Base-by-base conservation (phyloP, 2,888 invertebrate species). In the Crematogaster levior region DNA sequence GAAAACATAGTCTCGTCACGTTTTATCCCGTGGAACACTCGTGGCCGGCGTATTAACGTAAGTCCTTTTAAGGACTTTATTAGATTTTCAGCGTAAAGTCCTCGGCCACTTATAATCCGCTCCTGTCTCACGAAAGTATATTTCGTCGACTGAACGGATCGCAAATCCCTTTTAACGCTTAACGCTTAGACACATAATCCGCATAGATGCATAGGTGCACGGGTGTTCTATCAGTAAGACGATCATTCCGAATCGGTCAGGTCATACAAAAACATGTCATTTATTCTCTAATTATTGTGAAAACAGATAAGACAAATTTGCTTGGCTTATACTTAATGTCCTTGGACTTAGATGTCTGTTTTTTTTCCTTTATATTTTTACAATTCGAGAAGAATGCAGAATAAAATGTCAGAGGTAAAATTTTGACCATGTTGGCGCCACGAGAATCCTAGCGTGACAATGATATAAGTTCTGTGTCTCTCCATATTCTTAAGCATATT, bases 11-110 rank as follows among this genome's bases (percentile, higher is more conserved):
- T 85, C 81, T 68, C 80, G 63, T 74, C 63, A 12, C 77, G 24
- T 66, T 75, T 88, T 84, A 89, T 85, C 82, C 65, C 70, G 80
- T 68, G 60, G 85, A 84, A 85, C 81, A 83, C 83, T 60, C 85
- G 83, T 87, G 87, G 87, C 84, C 82, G 82, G 81, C 83, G 89
- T 88, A 88, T 89, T 87, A 88, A 87, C 86, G 87, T 89, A 86
- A 88, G 84, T 83, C 88, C 87, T 87, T 87, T 88, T 89, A 87
- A 82, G 87, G 89, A 87, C 84, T 88, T 88, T 88, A 88, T 88
- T 89, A 88, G 88, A 88, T 89, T 88, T 87, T 65, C 89, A 84
- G 56, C 87, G 82, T 66, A 88, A 89, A 87, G 88, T 86, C 89
- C 77, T 80, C 87, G 80, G 83, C 89, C 81, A 84, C 82, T 84